Evolutionary conservation across 2,888 invertebrate species (phyloP), one percentile per base, ranked within the genome.

Genomic region (Periphyllus acericola): DNA sequence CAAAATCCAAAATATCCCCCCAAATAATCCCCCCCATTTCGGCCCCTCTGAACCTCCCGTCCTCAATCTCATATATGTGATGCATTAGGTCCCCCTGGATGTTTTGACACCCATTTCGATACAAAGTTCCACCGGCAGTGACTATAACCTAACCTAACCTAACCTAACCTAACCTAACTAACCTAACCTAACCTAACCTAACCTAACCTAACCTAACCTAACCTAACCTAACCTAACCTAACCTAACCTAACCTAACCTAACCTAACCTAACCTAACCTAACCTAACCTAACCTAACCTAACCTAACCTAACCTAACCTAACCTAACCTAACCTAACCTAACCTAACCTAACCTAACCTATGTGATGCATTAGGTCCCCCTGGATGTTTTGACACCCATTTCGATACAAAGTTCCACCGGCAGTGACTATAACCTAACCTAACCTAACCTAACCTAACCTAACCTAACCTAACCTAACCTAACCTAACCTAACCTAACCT

Each of bases 221-320:
- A 84, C 84, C 76, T 84, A 84, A 84, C 84, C 84, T 75, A n/a
- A 76, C 55, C 55, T 60, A 60, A 60, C 55, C 55, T 83, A 68
- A 87, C 66, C 87, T 84, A 74, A 21, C 60, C 32, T 29, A 76
- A n/a, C 76, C 32, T 29, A 76, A 40, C 46, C 32, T 29, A 76
- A 25, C 76, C 32, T 14, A 76, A 40, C 46, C 32, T 29, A 76
- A n/a, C 46, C 32, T 32, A 84, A n/a, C 84, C 68, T 72, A 76
- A 72, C 76, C 68, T 72, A 84, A 76, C 84, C 68, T 34, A n/a
- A 76, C 40, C 46, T n/a, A 89, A 89, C 89, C 89, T 89, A 89
- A 89, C 89, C 89, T 89, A 89, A 90, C 89, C 89, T 89, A 89
- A 90, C 90, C 83, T 52, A 55, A 88, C 87, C 82, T 71, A 71